These are phyloP conservation scores for Lacanobia wlatinum DNA, from an alignment of 2,888 invertebrate species.

Conservation along the genomic window DNA sequence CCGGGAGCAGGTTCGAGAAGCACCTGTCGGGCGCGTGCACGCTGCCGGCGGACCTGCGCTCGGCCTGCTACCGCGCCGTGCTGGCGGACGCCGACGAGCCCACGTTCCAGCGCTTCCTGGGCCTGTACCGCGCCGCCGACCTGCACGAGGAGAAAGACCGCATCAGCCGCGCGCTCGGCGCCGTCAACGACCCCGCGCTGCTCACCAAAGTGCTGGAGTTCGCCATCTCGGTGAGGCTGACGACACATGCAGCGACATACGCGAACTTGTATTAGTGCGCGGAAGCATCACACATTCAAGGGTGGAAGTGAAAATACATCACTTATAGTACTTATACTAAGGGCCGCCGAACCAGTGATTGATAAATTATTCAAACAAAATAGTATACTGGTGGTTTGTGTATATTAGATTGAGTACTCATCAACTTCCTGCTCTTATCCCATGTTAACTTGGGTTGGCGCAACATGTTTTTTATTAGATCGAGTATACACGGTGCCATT, in stretches of 20 bases:
- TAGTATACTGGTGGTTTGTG: background rate
- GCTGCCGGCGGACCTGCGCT: conserved; percentile 96
- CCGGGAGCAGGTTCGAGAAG: conserved; percentile 89
- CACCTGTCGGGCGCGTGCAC: conserved; percentile 91
- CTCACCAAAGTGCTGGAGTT: conserved; percentile 95
- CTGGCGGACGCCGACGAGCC: conserved; percentile 93
- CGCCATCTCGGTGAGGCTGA: conserved; percentile 93
- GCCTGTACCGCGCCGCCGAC: conserved; percentile 95
- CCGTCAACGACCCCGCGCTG: conserved; percentile 93
- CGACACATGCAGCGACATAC: background rate
- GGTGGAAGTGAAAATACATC: conserved; percentile 29
- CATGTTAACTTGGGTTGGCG: too few species aligned
- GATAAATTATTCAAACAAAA: conserved; percentile 5
- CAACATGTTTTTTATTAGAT: too few species aligned
- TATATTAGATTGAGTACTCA: background rate
- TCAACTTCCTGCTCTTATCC: too few species aligned
- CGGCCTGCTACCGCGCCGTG: conserved; percentile 96
- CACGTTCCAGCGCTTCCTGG: conserved; percentile 94
- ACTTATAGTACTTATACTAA: conserved; percentile 1
- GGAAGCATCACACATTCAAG: background rate
- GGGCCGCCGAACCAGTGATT: background rate
- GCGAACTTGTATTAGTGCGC: background rate
- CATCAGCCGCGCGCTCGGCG: conserved; percentile 96
- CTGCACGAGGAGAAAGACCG: conserved; percentile 98
- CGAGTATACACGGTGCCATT: too few species aligned